These are phyloP conservation scores for Pitta sordida DNA, from an alignment of 2,113 vertebrate genomes.

Conservation along the genomic window DNA sequence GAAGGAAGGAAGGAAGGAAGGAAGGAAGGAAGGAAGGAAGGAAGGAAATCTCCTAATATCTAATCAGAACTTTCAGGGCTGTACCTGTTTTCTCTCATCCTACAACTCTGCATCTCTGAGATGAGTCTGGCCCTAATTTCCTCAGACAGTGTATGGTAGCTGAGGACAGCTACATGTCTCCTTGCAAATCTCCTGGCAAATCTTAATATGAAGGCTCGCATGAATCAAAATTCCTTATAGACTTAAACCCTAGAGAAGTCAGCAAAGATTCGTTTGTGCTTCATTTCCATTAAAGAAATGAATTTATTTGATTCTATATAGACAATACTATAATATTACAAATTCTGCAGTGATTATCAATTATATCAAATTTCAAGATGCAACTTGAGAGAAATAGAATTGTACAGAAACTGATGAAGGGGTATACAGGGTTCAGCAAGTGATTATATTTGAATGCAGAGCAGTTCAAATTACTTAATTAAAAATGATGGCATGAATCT, in stretches of 20 bases:
- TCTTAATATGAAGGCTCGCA: background rate
- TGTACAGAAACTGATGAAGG: background rate
- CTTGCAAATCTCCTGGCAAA: background rate
- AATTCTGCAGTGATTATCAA: background rate
- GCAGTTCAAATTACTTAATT: background rate
- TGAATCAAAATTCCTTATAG: background rate
- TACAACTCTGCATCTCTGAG: background rate
- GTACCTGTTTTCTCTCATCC: background rate
- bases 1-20: too few relatives aligned
- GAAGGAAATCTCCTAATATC: too few relatives aligned
- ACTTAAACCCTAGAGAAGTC: background rate
- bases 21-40: too few relatives aligned
- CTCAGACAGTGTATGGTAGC: accelerated
- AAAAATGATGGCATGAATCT: background rate
- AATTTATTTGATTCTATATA: background rate
- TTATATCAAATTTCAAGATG: background rate
- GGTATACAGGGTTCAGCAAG: background rate
- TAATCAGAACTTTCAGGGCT: background rate
- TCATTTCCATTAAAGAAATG: background rate
- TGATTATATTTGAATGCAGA: background rate
- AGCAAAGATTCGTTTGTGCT: background rate
- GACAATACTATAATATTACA: background rate
- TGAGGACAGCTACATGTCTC: background rate
- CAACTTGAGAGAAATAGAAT: background rate
- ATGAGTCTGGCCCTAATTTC: background rate